Base-by-base conservation (phyloP, 2,797 vertebrate species). In the Nyctibius grandis region DNA sequence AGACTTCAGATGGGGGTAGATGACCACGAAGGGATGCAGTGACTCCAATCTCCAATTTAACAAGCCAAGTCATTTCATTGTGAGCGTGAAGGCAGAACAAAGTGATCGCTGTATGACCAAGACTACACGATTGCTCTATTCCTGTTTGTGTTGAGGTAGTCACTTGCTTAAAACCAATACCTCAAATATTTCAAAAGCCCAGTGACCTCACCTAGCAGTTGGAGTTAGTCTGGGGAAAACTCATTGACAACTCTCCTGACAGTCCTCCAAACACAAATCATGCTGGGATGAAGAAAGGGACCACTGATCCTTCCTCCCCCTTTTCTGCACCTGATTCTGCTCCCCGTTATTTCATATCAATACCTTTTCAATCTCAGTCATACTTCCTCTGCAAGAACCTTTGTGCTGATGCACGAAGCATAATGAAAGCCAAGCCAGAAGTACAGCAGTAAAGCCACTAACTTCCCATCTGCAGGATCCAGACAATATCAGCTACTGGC, bases 91-190 rank as follows among this genome's bases (percentile, higher is more conserved):
- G 47, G 82, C 59, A 89, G 91, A 96, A 97, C 96, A 97, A 96
- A 95, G 91, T 21, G 29, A 54, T 38, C 93, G 96, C 89, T 97
- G 96, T 97, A 57, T 15, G 73, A 81, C 40, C 67, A 79, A 93
- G 78, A 93, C 76, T 57, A 88, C 67, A 96, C 94, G 93, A 94
- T 59, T 5, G 76, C 91, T 81, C 93, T 95, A 88, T 79, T 79
- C 38, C 94, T 74, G 85, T 69, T 92, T 92, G 75, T 87, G 70
- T 75, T 82, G 92, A 95, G 81, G 85, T 34, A 86, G 91, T 56
- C 40, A 54, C 77, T 97, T 93, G 83, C 89, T 96, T 91, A 95
- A 94, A 97, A 95, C 85, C 75, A 67, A 75, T 60, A 68, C 81
- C 85, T 75, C 88, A 91, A 80, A 44, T 77, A 94, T 95, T 95